These are phyloP conservation scores for Chamaea fasciata DNA, from an alignment of 2,113 vertebrate genomes.

Conservation along the genomic window DNA sequence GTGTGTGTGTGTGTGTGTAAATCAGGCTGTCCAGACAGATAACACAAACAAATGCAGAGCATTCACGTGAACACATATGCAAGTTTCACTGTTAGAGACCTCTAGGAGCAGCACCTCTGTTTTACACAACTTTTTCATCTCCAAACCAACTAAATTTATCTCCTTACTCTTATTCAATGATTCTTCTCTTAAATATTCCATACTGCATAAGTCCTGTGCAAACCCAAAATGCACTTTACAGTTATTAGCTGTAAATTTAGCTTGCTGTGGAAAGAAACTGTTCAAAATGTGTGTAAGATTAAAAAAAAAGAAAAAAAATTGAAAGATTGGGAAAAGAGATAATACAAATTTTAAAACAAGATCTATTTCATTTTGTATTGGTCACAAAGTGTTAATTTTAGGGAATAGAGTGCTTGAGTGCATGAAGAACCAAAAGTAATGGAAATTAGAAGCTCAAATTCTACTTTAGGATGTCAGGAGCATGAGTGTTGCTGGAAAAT, in stretches of 20 bases:
- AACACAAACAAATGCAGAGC: background rate
- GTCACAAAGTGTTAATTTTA: background rate
- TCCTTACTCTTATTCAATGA: background rate
- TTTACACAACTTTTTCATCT: background rate
- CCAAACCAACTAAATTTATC: background rate
- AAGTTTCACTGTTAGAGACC: background rate
- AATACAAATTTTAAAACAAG: background rate
- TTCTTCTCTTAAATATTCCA: background rate
- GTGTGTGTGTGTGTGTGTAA: no score
- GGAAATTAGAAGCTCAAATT: constrained; percentile 3
- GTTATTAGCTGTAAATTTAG: background rate
- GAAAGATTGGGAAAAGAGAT: background rate
- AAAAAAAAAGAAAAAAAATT: background rate
- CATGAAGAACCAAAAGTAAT: background rate
- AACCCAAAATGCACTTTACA: background rate
- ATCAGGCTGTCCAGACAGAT: no score
- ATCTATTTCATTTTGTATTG: background rate
- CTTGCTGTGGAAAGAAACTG: background rate
- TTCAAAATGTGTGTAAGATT: background rate
- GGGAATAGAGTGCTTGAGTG: background rate
- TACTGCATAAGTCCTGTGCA: background rate
- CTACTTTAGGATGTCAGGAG: background rate
- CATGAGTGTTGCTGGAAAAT: background rate
- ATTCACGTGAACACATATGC: background rate
- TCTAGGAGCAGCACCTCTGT: background rate